Percentiles rank a stretch among this genome's conserved stretches.
These are phyloP conservation scores for Plestiodon gilberti DNA, from an alignment of 2,113 vertebrate genomes.

Conservation along the genomic window DNA sequence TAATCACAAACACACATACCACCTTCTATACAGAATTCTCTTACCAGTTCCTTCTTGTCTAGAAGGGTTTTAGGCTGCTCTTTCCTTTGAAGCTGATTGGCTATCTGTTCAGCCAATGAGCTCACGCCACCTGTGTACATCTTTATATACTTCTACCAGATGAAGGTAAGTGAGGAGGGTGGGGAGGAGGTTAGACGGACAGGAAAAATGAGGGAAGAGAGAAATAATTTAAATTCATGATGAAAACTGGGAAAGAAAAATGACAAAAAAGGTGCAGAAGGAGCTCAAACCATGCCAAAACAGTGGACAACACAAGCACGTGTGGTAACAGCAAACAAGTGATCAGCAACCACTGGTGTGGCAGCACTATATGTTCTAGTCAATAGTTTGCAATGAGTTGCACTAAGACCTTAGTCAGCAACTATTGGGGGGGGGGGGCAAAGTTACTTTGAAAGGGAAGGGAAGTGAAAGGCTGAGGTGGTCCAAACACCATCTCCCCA, in stretches of 20 bases:
- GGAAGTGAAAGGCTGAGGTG: background rate
- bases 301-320: conserved; percentile 67
- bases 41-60: conserved; percentile 97
- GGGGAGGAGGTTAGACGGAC: conserved; percentile 42
- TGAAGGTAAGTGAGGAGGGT: conserved; percentile 61
- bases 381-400: background rate
- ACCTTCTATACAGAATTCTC: conserved; percentile 45
- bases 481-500: background rate
- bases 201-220: conserved; percentile 57
- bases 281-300: conserved; percentile 76
- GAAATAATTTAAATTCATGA: conserved; percentile 55
- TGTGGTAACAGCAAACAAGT: conserved; percentile 54
- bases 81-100: conserved; percentile 94
- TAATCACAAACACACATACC: conserved; percentile 52
- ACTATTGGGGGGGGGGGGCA: background rate
- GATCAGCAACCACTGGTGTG: conserved; percentile 15
- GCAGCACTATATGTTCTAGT: conserved; percentile 10
- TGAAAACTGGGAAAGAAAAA: conserved; percentile 56
- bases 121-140: conserved; percentile 97
- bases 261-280: conserved; percentile 67
- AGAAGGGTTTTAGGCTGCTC: conserved; percentile 86
- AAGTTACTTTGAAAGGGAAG: background rate
- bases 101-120: conserved; percentile 97
- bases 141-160: conserved; percentile 90
- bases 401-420: background rate